Conservation (phyloP, 2,797 vertebrate species). For the Tenualosa ilisha region DNA sequence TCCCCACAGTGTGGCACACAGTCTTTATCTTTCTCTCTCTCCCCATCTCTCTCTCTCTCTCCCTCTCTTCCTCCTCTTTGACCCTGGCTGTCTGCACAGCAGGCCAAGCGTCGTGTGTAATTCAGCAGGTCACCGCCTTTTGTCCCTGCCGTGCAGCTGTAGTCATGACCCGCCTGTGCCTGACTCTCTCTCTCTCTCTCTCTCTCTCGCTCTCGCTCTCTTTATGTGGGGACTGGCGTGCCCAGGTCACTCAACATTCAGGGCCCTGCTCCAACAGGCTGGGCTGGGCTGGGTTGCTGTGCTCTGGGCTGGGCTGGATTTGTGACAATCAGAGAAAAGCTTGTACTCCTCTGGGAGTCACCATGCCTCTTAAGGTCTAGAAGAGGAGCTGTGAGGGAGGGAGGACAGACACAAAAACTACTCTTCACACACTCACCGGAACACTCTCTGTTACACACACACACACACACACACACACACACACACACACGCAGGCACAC, state of each 20-base stretch:
- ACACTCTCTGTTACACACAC: slow-evolving; percentile 28
- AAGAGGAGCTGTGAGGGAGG: not conserved
- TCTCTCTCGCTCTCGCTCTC: too few relatives aligned
- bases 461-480: slow-evolving; percentile 10
- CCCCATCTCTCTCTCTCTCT: not conserved
- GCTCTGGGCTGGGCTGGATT: not conserved
- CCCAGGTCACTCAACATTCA: not conserved
- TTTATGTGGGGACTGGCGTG: not conserved
- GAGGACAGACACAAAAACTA: not conserved
- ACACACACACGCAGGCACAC: slow-evolving; percentile 20
- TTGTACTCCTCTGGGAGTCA: slow-evolving; percentile 9
- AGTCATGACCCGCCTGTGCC: not conserved
- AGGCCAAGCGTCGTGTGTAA: not conserved
- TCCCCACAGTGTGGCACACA: too few relatives aligned
- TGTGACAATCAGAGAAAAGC: slow-evolving; percentile 20
- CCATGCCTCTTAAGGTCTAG: not conserved
- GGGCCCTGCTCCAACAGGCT: not conserved
- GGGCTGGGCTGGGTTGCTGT: not conserved
- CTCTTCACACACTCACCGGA: not conserved
- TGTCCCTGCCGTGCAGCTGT: not conserved
- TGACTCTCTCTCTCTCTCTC: too few relatives aligned
- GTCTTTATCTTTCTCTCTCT: not conserved
- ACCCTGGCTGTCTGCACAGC: not conserved
- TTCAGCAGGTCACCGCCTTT: not conserved
- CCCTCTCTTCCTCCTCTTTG: not conserved